phyloP scores from a whole-genome alignment of 2,113 vertebrate genomes.

The Plectropomus leopardus region DNA sequence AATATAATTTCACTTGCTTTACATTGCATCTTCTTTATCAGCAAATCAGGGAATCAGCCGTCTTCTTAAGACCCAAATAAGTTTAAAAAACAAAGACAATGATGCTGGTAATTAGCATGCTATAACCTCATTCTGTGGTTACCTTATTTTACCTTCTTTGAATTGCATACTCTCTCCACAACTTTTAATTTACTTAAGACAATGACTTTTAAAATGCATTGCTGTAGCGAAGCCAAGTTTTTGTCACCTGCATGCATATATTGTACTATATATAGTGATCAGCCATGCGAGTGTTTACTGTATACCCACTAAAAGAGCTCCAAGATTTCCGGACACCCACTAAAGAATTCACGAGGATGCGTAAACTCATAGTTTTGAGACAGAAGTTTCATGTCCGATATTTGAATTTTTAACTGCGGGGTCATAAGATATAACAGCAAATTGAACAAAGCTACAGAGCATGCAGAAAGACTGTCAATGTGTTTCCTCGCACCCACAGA shows the following conservation, averaged over 20 bases:
- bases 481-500: too few species aligned
- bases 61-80: conserved; percentile 3
- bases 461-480: too few species aligned
- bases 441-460: too few species aligned
- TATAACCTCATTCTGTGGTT: neutral
- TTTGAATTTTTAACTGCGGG: too few species aligned
- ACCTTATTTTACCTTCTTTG: conserved; percentile 37
- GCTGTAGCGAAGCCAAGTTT: too few species aligned
- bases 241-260: conserved; percentile 18
- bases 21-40: conserved; percentile 11
- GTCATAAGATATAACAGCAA: too few species aligned
- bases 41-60: conserved; percentile 10
- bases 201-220: neutral
- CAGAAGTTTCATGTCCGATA: too few species aligned
- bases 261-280: neutral
- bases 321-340: too few species aligned
- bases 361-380: too few species aligned
- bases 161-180: neutral
- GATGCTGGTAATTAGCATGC: conserved; percentile 35
- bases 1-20: neutral
- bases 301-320: too few species aligned
- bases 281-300: too few species aligned
- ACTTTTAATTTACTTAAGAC: neutral
- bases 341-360: too few species aligned
- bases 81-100: conserved; percentile 12